These are phyloP conservation scores for Saccostrea glomerata DNA, from an alignment of 1,140 invertebrate species.

Conservation along the genomic window DNA sequence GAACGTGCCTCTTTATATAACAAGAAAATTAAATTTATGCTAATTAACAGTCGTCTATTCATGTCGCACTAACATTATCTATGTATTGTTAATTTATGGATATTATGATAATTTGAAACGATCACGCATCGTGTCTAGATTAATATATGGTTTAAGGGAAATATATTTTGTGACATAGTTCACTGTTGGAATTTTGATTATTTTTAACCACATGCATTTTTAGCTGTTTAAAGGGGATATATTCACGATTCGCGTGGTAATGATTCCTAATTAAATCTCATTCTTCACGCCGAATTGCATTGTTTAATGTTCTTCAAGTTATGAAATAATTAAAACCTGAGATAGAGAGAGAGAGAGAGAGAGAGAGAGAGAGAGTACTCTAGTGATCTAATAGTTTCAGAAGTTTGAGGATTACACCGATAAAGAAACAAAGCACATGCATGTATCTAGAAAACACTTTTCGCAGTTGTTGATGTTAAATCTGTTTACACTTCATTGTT, in stretches of 20 bases:
- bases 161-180: slow-evolving; percentile 29
- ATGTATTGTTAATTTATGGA: slow-evolving; percentile 24
- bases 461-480: too few relatives aligned
- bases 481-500: too few relatives aligned
- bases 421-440: too few relatives aligned
- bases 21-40: slow-evolving; percentile 24
- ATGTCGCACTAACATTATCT: slow-evolving; percentile 5
- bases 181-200: slow-evolving; percentile 25
- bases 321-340: too few relatives aligned
- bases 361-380: too few relatives aligned
- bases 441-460: too few relatives aligned
- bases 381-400: too few relatives aligned
- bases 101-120: slow-evolving; percentile 35
- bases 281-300: not conserved
- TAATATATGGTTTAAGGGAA: slow-evolving; percentile 34
- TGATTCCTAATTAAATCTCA: not conserved
- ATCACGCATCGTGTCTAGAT: slow-evolving; percentile 33
- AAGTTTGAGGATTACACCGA: too few relatives aligned
- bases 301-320: not conserved
- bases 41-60: slow-evolving; percentile 18
- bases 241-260: not conserved
- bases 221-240: not conserved
- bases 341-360: too few relatives aligned
- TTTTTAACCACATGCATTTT: slow-evolving; percentile 36
- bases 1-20: not conserved